A percentile compares a stretch with the other conserved stretches of the same genome.
phyloP scores from a whole-genome alignment of 1,140 invertebrate species.

The Brachystomella parvula region DNA sequence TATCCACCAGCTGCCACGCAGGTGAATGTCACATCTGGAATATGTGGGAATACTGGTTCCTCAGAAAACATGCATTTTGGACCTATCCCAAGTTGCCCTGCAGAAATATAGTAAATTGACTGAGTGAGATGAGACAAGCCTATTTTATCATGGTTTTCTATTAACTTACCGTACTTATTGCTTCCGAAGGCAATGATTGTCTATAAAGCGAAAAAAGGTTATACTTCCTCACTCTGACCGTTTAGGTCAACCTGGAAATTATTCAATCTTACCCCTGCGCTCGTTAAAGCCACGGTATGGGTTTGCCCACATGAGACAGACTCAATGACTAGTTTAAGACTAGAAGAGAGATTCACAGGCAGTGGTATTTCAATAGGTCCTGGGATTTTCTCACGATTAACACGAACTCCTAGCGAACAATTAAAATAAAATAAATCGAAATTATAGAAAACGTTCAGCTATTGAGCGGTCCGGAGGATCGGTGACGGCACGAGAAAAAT shows the following conservation, averaged over 20 bases:
- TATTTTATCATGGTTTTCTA: background rate
- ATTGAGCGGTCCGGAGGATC: no score
- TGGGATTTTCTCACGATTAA: constrained; percentile 16
- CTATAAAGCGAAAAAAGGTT: constrained; percentile 16
- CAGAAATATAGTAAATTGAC: background rate
- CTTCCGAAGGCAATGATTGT: constrained; percentile 31
- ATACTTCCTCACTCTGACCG: background rate
- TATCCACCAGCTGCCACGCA: constrained; percentile 33
- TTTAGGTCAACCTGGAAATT: no score
- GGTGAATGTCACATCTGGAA: constrained; percentile 33
- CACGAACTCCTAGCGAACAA: constrained; percentile 16
- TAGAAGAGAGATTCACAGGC: constrained; percentile 19
- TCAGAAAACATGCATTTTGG: constrained; percentile 17
- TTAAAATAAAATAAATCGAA: constrained; percentile 4
- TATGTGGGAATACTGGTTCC: constrained; percentile 17
- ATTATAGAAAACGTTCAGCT: no score
- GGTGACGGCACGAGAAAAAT: no score
- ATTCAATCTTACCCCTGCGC: constrained; percentile 30
- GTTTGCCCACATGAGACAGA: constrained; percentile 29
- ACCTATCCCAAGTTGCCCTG: constrained; percentile 31
- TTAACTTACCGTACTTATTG: constrained; percentile 23
- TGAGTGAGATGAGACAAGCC: background rate
- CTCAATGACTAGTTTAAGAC: constrained; percentile 26
- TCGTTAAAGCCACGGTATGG: constrained; percentile 33
- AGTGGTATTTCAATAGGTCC: constrained; percentile 20